These are phyloP conservation scores for Byasa hedistus DNA, from an alignment of 2,888 invertebrate species.

Conservation along the genomic window DNA sequence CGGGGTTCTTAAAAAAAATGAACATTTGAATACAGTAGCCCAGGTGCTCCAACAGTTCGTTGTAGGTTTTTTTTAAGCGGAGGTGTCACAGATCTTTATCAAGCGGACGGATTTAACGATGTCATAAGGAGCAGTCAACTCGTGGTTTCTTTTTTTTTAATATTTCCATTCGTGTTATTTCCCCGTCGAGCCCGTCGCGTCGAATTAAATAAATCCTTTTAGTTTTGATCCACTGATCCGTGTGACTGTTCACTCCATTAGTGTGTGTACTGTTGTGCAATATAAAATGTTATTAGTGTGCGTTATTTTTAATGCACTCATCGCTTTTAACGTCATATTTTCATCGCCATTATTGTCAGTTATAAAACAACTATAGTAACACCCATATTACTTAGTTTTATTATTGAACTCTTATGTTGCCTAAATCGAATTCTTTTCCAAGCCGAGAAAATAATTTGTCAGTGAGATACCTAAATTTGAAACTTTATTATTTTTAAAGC, in stretches of 20 bases:
- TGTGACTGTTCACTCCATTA: slow-evolving; percentile 43
- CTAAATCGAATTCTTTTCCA: too few relatives aligned
- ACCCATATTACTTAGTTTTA: too few relatives aligned
- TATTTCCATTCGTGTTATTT: slow-evolving; percentile 34
- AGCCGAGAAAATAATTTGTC: too few relatives aligned
- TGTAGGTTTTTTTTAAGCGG: slow-evolving; percentile 44
- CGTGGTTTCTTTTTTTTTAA: slow-evolving; percentile 53
- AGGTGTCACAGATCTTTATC: slow-evolving; percentile 78
- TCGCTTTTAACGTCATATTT: too few relatives aligned
- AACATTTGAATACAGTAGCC: slow-evolving; percentile 76
- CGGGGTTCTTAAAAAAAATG: slow-evolving; percentile 56
- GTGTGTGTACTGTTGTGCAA: too few relatives aligned
- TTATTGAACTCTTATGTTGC: too few relatives aligned
- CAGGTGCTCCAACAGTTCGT: slow-evolving; percentile 55
- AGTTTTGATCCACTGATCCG: slow-evolving; percentile 60
- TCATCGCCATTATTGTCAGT: too few relatives aligned
- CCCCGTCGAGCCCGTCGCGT: slow-evolving; percentile 72
- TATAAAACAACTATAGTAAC: too few relatives aligned
- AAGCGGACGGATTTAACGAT: slow-evolving; percentile 71
- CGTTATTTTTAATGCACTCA: too few relatives aligned
- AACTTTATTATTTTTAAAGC: too few relatives aligned
- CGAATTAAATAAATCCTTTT: slow-evolving; percentile 75
- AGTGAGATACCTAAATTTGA: too few relatives aligned
- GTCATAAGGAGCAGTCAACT: slow-evolving; percentile 69
- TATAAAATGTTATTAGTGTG: not conserved